Evolutionary conservation across 2,113 vertebrate species (phyloP), one percentile per base, ranked within the genome.

Genomic region (Macrotis lagotis): DNA sequence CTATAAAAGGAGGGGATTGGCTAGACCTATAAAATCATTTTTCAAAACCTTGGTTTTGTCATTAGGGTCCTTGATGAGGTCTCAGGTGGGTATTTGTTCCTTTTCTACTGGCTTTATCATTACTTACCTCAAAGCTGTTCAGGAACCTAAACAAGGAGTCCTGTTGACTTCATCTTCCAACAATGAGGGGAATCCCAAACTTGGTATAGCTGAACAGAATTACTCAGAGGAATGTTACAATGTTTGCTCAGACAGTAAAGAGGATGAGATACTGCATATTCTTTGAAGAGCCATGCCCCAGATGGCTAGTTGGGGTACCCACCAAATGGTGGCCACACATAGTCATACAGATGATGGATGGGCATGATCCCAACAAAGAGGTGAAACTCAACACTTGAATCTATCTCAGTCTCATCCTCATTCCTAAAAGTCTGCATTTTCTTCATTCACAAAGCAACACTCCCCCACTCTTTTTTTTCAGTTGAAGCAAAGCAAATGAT

Each of bases 111-210:
- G 98, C 92, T 97, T 91, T 95, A 92, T 95, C n/a, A n/a, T n/a
- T n/a, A 95, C 96, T 97, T 92, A 97, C 96, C 97, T 97, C 96
- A 96, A 96, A 98, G 96, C 95, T 97, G 93, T 96, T 97, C 96
- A 95, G 95, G 96, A 97, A 90, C 96, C 91, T 97, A 96, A 96
- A 97, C 90, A 92, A 96, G 95, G 95, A 95, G 48, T 95, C 91
- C 95, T 98, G 96, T 98, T 99, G 98, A 99, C 98, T 98, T 99
- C 98, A 99, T 98, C 98, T 98, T 97, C 97, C 93, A 97, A 96
- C 96, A 97, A 98, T 98, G 98, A 97, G 91, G 95, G 98, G 97
- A 98, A 98, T 98, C 97, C 97, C 96, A 98, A 97, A 91, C 94
- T 96, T 55, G 97, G 96, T 96, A 96, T 95, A 97, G 93, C 66